Conservation (phyloP, 2,113 vertebrate genomes). For the Beaufortia kweichowensis region DNA sequence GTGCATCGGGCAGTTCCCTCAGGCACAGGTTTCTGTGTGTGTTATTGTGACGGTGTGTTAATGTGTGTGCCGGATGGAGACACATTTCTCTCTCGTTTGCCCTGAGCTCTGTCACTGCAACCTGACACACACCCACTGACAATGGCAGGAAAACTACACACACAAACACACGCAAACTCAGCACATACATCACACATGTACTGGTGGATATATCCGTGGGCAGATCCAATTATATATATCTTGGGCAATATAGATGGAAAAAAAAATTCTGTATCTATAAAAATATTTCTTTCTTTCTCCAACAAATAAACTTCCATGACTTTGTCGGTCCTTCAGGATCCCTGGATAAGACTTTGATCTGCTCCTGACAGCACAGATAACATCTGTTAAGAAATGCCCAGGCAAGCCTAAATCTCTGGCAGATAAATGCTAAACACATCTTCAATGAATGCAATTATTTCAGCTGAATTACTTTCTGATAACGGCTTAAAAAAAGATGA, state of each 20-base stretch:
- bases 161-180: constrained; percentile 33
- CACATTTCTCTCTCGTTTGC: constrained; percentile 43
- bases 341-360: too few relatives aligned
- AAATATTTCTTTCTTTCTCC: too few relatives aligned
- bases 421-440: constrained; percentile 18
- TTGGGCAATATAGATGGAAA: not conserved
- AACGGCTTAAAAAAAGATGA: not conserved
- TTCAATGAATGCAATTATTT: constrained; percentile 21
- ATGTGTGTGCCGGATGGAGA: constrained; percentile 45
- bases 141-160: constrained; percentile 56
- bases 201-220: constrained; percentile 16
- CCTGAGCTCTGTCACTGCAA: constrained; percentile 43
- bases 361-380: constrained; percentile 7
- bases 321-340: not conserved
- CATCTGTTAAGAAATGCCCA: constrained; percentile 24
- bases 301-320: not conserved
- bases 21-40: constrained; percentile 12
- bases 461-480: constrained; percentile 22
- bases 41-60: constrained; percentile 34
- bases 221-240: constrained; percentile 21
- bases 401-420: constrained; percentile 13
- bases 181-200: constrained; percentile 42
- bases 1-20: constrained; percentile 4
- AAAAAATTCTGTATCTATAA: too few relatives aligned
- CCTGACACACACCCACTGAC: constrained; percentile 46